Base-by-base conservation (phyloP, 2,113 vertebrate genomes). In the Neopipo cinnamomea region DNA sequence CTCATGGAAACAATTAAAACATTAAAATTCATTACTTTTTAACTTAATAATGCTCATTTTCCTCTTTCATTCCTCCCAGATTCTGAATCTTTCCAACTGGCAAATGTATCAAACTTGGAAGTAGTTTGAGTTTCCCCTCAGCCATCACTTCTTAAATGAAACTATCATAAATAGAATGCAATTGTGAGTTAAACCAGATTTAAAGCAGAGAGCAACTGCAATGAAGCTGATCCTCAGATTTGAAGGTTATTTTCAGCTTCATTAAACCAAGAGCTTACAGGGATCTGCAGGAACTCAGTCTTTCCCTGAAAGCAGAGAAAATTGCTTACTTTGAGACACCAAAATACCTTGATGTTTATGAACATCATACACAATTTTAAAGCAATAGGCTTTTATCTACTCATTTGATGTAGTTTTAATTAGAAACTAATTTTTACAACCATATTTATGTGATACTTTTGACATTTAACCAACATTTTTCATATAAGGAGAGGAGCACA, bases 401-500 rank as follows among this genome's bases (percentile, higher is more conserved):
- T 55, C 30, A 10, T 23, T 50, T 21, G 0, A 5, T 7, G 25
- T 3, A 19, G 20, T 50, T 67, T 68, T 55, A 35, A 55, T 55
- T 20, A 62, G 22, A 85, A 89, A 70, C 0, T n/a, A 13, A 2
- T 20, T 55, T 87, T 55, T 21, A 30, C 24, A 27, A 5, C 16
- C 24, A 2, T 6, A 4, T 27, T 86, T 8, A 0, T 35, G 25
- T 28, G 27, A 6, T 25, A 24, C 59, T 77, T 79, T 30, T 66
- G 49, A 12, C 28, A 47, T 47, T 62, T 47, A 47, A 13, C 27
- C 58, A 7, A 8, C 12, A 8, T 31, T 8, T 6, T 12, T 24
- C 24, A 31, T n/a, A 23, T 0, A 15, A 18, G 14, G 19, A 71
- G 27, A 80, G 12, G 0, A 65, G 65, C 2, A 9, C 2, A 76